Percentiles rank a stretch among this genome's conserved stretches.
phyloP scores from a whole-genome alignment of 2,888 invertebrate species.

The Dorcus parallelipipedus region DNA sequence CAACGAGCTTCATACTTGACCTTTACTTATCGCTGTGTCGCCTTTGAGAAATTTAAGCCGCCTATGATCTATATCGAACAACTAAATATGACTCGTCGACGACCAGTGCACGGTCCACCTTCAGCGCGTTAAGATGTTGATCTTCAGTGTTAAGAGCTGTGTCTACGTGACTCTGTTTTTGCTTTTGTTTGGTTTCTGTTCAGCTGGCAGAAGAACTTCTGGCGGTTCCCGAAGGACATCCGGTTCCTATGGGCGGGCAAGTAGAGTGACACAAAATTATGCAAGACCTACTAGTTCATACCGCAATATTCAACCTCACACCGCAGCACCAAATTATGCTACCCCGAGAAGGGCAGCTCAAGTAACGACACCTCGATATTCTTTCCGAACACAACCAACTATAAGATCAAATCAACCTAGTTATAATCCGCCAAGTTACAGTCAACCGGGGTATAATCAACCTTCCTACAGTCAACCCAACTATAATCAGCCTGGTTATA shows the following conservation, averaged over 20 bases:
- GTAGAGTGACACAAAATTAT: constrained; percentile 3
- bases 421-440: constrained; percentile 6
- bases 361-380: constrained; percentile 9
- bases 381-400: constrained; percentile 11
- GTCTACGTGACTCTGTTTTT: too few species aligned
- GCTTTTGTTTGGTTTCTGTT: too few species aligned
- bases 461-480: constrained; percentile 11
- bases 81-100: too few species aligned
- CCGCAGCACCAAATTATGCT: not conserved
- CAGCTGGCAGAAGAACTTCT: not conserved
- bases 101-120: too few species aligned
- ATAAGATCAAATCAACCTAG: constrained; percentile 9
- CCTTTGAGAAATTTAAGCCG: too few species aligned
- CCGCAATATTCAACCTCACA: not conserved
- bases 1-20: not conserved
- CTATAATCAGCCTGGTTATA: constrained; percentile 13
- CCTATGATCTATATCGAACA: too few species aligned
- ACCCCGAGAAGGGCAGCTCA: not conserved
- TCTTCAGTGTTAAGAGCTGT: too few species aligned
- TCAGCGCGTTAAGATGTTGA: too few species aligned
- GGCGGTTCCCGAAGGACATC: constrained; percentile 1
- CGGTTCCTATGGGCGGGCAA: constrained; percentile 4
- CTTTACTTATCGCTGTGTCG: not conserved
- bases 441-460: constrained; percentile 7
- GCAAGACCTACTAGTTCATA: not conserved